Base-by-base conservation (phyloP, 1,140 invertebrate species). In the Diabrotica virgifera region DNA sequence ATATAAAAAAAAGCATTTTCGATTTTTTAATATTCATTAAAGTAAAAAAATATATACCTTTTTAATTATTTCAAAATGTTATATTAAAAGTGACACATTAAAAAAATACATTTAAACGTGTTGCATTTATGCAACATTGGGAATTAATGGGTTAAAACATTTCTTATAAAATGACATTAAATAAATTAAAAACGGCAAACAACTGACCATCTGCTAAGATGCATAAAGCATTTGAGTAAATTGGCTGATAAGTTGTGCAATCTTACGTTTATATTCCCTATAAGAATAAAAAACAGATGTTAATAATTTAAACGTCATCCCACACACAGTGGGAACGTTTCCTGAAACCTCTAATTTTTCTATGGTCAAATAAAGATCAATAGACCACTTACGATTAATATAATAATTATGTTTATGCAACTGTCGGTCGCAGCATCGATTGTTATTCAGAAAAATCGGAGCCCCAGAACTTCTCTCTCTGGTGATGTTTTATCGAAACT, bases 381-480 rank as follows among this genome's bases (percentile, higher is more conserved):
- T 24, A 24, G 24, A 24, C 24, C n/a, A 46, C 4, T 46, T 46
- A 46, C n/a, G n/a, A 46, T 46, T 46, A 46, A 5, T 46, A 46
- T 46, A 46, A 46, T 46, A 46, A 46, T 46, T 46, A 46, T 46
- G 40, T 46, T 46, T 46, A 46, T 46, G 40, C 40, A 46, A 46
- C 40, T n/a, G 40, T n/a, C 8, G 40, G n/a, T 8, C n/a, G 40
- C 40, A n/a, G n/a, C n/a, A 24, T 24, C 40, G 40, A 46, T 46
- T 46, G 40, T 46, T 8, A 46, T 10, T 46, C 40, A 46, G 40
- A 46, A 46, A 5, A 46, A n/a, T 46, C n/a, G n/a, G 40, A 46
- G n/a, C 8, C n/a, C 8, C n/a, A 46, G 40, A 46, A 46, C 8
- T 46, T 10, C n/a, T 46, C n/a, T 46, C 40, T 3, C 8, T 46